A percentile compares a stretch with the other conserved stretches of the same genome.
Evolutionary conservation across 2,888 invertebrate species (phyloP).

Genomic region (Noctua fimbriata): DNA sequence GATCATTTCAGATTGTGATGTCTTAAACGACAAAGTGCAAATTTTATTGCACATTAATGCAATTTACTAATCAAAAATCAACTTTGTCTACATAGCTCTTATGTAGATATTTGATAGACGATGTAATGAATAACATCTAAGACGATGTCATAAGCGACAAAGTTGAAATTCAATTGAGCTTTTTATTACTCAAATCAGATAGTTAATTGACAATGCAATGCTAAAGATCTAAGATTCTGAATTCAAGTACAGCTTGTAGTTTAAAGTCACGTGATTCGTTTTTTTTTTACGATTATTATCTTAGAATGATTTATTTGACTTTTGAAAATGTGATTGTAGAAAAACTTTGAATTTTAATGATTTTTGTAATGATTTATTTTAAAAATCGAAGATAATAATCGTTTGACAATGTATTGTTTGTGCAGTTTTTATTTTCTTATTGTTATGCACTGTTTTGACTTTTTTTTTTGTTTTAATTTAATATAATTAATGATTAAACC

Average conservation of each 20-base stretch:
- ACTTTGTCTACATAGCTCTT: not conserved
- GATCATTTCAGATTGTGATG: not conserved
- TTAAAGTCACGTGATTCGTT: constrained; percentile 32
- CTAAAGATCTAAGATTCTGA: constrained; percentile 20
- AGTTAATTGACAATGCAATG: constrained; percentile 1
- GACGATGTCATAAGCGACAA: not conserved
- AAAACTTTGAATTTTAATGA: constrained; percentile 2
- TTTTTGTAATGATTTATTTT: not conserved
- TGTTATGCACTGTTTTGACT: constrained; percentile 54
- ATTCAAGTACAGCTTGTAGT: constrained; percentile 45
- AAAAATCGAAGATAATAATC: constrained; percentile 46
- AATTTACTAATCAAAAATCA: constrained; percentile 7
- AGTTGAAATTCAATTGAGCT: not conserved
- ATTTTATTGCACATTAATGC: not conserved
- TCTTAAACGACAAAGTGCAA: not conserved
- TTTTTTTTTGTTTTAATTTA: constrained; percentile 37
- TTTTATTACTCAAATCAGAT: constrained; percentile 5
- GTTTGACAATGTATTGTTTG: constrained; percentile 64
- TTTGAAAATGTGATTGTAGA: constrained; percentile 2
- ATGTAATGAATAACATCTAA: not conserved
- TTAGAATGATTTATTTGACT: constrained; percentile 22
- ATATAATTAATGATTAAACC: constrained; percentile 35
- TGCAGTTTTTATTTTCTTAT: constrained; percentile 48
- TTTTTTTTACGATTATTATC: constrained; percentile 47
- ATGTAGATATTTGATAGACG: constrained; percentile 1